phyloP scores from a whole-genome alignment of 2,797 vertebrate species.

The Picus viridis region DNA sequence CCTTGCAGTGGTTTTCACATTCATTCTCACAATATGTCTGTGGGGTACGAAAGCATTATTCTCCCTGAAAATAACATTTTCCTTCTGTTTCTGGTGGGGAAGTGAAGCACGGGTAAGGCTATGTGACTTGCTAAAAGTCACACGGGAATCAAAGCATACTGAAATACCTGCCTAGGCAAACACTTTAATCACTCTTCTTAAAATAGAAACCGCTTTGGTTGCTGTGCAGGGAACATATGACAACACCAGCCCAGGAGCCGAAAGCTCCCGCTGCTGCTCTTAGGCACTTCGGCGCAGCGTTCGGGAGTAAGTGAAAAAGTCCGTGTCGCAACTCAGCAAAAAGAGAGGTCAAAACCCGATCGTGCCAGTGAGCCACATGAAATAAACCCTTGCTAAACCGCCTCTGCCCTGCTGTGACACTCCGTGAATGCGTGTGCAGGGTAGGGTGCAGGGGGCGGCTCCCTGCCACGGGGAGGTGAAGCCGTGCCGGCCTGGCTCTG shows the following conservation, averaged over 20 bases:
- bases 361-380: fast-evolving
- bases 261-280: background rate
- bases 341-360: background rate
- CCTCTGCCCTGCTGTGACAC: background rate
- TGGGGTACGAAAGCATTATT: background rate
- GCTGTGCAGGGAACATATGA: background rate
- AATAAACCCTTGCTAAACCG: background rate
- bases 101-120: background rate
- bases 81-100: background rate
- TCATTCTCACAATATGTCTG: background rate
- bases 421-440: fast-evolving
- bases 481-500: background rate
- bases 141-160: conserved; percentile 14
- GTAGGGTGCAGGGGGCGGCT: background rate
- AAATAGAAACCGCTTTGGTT: conserved; percentile 15
- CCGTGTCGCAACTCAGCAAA: background rate
- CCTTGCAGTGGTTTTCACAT: background rate
- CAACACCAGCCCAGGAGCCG: background rate
- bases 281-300: background rate
- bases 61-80: background rate
- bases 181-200: conserved; percentile 28
- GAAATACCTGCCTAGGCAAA: conserved; percentile 47
- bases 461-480: background rate
- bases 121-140: conserved; percentile 9
- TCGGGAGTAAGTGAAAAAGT: background rate